phyloP scores from a whole-genome alignment of 2,888 invertebrate genomes.

The Sinelater perroti region DNA sequence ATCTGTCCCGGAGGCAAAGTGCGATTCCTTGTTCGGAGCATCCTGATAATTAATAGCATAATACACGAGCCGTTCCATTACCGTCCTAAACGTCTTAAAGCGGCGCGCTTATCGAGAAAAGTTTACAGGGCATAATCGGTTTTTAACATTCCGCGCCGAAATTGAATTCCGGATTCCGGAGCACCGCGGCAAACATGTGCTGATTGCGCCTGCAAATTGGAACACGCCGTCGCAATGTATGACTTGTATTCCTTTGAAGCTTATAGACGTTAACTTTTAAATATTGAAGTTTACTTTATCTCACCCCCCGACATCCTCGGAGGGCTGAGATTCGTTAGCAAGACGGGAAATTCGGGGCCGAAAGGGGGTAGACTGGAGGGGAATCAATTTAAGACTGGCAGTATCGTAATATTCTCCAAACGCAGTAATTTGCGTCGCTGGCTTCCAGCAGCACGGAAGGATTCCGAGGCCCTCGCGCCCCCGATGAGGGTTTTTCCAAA shows the following conservation, averaged over 20 bases:
- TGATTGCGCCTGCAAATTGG: constrained; percentile 45
- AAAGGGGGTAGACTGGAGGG: constrained; percentile 39
- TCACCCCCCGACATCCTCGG: constrained; percentile 26
- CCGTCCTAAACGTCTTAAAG: constrained; percentile 48
- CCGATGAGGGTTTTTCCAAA: constrained; percentile 1
- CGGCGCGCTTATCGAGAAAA: constrained; percentile 45
- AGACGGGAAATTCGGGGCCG: constrained; percentile 44
- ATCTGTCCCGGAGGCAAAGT: constrained; percentile 48
- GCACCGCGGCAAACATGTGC: constrained; percentile 42
- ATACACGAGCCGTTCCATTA: constrained; percentile 49
- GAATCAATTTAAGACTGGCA: constrained; percentile 37
- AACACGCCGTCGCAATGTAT: constrained; percentile 38
- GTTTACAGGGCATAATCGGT: constrained; percentile 50
- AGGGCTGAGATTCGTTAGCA: constrained; percentile 46
- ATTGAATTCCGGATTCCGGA: constrained; percentile 48
- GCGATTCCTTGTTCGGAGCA: constrained; percentile 54
- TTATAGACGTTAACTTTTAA: constrained; percentile 37
- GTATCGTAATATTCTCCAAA: constrained; percentile 35
- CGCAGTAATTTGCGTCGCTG: constrained; percentile 26
- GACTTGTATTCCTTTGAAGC: constrained; percentile 36
- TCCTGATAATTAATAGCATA: constrained; percentile 55
- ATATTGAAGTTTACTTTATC: constrained; percentile 40
- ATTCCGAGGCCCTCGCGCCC: background rate
- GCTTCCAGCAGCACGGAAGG: constrained; percentile 1
- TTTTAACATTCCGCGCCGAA: constrained; percentile 50